Evolutionary conservation across 2,888 invertebrate species (phyloP).

Genomic region (Drosophila paranaensis): DNA sequence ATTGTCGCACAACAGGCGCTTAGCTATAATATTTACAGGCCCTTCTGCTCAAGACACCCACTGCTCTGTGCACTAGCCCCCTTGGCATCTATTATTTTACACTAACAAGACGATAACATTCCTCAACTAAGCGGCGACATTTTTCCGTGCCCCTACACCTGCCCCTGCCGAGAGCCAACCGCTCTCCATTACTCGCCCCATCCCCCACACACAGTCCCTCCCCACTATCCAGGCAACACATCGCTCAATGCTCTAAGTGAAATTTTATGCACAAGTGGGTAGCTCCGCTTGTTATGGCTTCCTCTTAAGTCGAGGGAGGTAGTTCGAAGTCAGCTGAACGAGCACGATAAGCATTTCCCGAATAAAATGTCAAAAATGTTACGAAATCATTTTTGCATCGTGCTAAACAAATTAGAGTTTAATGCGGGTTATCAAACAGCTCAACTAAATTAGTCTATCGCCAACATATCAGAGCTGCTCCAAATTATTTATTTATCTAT

Average conservation of each 20-base stretch:
- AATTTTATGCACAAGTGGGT: constrained; percentile 52
- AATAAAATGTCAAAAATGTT: constrained; percentile 2
- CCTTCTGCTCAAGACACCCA: not conserved
- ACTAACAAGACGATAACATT: constrained; percentile 69
- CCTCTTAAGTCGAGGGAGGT: not conserved
- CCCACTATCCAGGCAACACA: constrained; percentile 11
- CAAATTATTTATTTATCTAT: not conserved
- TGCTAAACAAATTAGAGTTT: constrained; percentile 2
- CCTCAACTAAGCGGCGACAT: constrained; percentile 35
- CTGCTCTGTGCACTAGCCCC: not conserved
- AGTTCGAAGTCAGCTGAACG: not conserved
- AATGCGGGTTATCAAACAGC: not conserved
- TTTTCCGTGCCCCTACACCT: constrained; percentile 3
- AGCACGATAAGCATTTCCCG: not conserved
- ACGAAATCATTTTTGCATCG: not conserved
- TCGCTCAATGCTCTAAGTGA: constrained; percentile 59
- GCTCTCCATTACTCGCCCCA: not conserved
- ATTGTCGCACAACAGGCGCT: constrained; percentile 34
- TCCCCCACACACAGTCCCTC: not conserved
- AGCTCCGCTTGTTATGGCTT: constrained; percentile 33
- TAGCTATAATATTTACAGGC: constrained; percentile 11
- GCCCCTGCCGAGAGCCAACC: not conserved
- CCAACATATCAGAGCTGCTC: not conserved
- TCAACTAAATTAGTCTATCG: not conserved
- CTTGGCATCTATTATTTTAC: constrained; percentile 68